Evolutionary conservation across 2,888 invertebrate genomes (phyloP), one percentile per base, ranked within the genome.

Genomic region (Diadegma fenestrale): DNA sequence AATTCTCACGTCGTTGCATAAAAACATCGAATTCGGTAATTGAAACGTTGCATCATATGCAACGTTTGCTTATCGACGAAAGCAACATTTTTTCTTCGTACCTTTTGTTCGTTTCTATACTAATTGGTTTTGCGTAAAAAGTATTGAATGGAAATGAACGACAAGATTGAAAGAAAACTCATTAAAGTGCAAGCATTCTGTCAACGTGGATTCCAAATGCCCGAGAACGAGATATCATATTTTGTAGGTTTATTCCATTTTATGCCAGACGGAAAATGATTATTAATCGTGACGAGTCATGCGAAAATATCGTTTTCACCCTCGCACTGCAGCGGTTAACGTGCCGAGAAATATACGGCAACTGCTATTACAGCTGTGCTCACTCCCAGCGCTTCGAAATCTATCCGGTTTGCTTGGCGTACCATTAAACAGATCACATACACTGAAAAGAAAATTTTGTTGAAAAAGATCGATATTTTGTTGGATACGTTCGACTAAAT

Each of bases 251-350:
- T 71, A 80, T 80, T 75, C 58, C 45, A 82, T 82, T 85, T 76
- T 72, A 76, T 80, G 48, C 71, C 58, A 58, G 63, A 54, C 37
- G 48, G 61, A 82, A 82, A 85, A 85, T 80, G 61, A 80, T 85
- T 85, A 80, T 85, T 80, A 85, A 80, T 85, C 66, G 76, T 80
- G 82, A 82, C 82, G 80, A 82, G 85, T 82, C 85, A 82, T 82
- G 85, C 85, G 80, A 85, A 80, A 82, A 73, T 80, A 77, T 80
- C 72, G 64, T 58, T 54, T 64, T 30, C 63, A 43, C 61, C 71
- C 71, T 68, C 41, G 26, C 51, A 26, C 72, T 58, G 48, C 51
- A 43, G 14, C 37, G 78, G 75, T 76, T 75, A 80, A 54, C 73
- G 69, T 69, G 75, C 76, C 37, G 14, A 26, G 41, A 61, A 51